A percentile compares a stretch with the other conserved stretches of the same genome.
phyloP scores from a whole-genome alignment of 2,888 invertebrate species.

The Exocentrus adspersus region DNA sequence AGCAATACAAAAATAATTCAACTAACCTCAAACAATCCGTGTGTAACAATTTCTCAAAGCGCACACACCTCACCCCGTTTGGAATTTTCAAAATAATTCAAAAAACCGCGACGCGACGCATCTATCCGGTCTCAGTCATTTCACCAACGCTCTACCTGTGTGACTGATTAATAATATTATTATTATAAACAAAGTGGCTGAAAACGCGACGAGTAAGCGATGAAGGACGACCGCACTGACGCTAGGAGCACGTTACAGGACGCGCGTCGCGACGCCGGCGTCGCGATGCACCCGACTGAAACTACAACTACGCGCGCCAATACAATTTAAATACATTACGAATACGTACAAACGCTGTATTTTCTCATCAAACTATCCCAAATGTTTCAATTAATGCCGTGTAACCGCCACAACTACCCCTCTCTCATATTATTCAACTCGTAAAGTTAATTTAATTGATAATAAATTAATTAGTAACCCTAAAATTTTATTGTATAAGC shows the following conservation, averaged over 20 bases:
- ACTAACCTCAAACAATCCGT: slow-evolving; percentile 37
- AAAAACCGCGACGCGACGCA: neutral
- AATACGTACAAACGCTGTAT: no score
- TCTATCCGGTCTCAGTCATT: slow-evolving; percentile 21
- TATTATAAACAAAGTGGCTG: slow-evolving; percentile 25
- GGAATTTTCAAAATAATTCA: neutral
- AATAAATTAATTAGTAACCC: no score
- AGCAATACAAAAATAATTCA: no score
- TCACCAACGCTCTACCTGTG: slow-evolving; percentile 35
- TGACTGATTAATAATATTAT: slow-evolving; percentile 34
- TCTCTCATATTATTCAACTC: no score
- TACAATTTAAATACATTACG: no score
- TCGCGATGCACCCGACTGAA: neutral
- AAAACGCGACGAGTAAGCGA: slow-evolving; percentile 12
- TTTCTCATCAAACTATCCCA: no score
- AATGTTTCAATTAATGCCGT: no score
- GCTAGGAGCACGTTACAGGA: slow-evolving; percentile 2
- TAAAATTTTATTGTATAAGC: no score
- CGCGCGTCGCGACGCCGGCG: slow-evolving; percentile 8
- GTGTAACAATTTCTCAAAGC: no score
- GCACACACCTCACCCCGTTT: no score
- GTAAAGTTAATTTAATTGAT: no score
- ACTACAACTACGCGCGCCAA: neutral
- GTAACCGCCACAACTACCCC: no score
- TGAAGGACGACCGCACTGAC: neutral